Evolutionary conservation across 2,888 invertebrate species (phyloP).

Genomic region (Cerceris rybyensis): DNA sequence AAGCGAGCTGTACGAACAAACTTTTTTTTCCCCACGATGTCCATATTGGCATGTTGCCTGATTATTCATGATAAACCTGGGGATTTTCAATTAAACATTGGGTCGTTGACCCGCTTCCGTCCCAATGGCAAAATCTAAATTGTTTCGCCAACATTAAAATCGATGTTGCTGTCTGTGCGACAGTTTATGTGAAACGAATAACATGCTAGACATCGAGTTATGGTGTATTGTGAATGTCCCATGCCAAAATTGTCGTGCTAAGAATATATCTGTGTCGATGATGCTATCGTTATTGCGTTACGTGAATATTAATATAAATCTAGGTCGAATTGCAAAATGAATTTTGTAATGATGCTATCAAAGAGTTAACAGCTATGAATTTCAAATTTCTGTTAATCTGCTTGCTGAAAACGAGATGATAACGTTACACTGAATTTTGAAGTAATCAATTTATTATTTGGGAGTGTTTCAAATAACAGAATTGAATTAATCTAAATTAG

Average conservation of each 20-base stretch:
- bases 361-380: too few species aligned
- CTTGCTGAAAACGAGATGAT: too few species aligned
- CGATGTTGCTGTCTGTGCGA: slow-evolving; percentile 16
- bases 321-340: too few species aligned
- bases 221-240: background rate
- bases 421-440: too few species aligned
- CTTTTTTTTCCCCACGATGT: slow-evolving; percentile 42
- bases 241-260: slow-evolving; percentile 37
- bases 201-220: background rate
- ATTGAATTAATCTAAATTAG: too few species aligned
- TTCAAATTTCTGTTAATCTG: too few species aligned
- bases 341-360: too few species aligned
- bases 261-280: slow-evolving; percentile 54
- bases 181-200: slow-evolving; percentile 1
- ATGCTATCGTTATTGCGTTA: slow-evolving; percentile 37
- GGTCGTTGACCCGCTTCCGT: slow-evolving; percentile 47
- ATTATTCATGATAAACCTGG: slow-evolving; percentile 43
- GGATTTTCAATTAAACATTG: slow-evolving; percentile 36
- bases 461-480: too few species aligned
- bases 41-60: slow-evolving; percentile 34
- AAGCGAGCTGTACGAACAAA: slow-evolving; percentile 41
- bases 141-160: slow-evolving; percentile 35
- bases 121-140: slow-evolving; percentile 40
- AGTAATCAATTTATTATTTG: too few species aligned
- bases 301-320: slow-evolving; percentile 35